Base-by-base conservation (phyloP, 2,113 vertebrate genomes). In the Lepus timidus region DNA sequence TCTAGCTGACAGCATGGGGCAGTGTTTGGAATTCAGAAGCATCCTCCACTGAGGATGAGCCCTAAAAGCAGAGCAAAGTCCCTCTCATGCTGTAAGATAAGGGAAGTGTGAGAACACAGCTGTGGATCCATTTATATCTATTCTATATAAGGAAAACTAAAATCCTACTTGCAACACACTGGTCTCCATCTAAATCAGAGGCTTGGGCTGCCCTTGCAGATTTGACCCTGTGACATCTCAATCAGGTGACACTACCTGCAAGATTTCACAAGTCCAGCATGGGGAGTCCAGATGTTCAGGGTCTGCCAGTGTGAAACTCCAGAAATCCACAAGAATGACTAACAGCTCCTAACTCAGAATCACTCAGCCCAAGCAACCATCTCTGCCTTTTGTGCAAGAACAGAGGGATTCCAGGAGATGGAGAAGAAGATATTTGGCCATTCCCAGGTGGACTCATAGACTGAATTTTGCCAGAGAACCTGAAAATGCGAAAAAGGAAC, bases 261-360 rank as follows among this genome's bases (percentile, higher is more conserved):
- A 90, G 68, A 55, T 20, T 44, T 89, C 39, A 84, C 44, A 90
- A 68, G 39, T 49, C 71, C 31, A 91, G 36, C 62, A 14, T 25
- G 27, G 3, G 16, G 31, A 65, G 22, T 65, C 7, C 31, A 1
- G 20, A 13, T 31, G 36, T 49, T 82, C 64, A 81, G 16, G 9
- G 14, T 58, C 62, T 68, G 16, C 39, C n/a, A 52, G 6, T 0
- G 29, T 23, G 49, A 75, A 23, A 62, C 0, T 68, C 0, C 0
- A 12, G 0, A 85, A 83, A 12, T 3, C 55, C 62, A 51, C 20
- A 16, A n/a, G 71, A 17, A 73, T 1, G 8, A 39, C 3, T 79
- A 9, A 36, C 9, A 0, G 29, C 0, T 3, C 3, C 29, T 55
- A 65, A 58, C 13, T 31, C 25, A 70, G 11, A 75, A 73, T 17